Evolutionary conservation across 64 coral and sea anemone genomes (phyloP).

Genomic region (Pocillopora verrucosa): DNA sequence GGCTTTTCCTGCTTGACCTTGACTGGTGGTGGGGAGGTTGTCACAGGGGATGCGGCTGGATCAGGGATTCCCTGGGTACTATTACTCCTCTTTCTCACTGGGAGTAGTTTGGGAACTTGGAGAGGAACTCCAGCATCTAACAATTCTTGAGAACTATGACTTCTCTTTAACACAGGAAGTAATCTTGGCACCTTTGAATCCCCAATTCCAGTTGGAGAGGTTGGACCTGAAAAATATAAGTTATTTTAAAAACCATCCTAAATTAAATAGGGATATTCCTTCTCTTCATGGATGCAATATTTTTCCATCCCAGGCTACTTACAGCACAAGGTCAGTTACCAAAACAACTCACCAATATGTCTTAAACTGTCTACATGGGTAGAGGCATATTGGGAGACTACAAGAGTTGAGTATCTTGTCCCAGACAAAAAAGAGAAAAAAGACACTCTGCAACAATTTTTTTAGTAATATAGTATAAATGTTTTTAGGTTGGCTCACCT

Average conservation of each 20-base stretch:
- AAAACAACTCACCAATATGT: no score
- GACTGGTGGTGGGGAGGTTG: slow-evolving; percentile 32
- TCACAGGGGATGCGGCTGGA: slow-evolving; percentile 25
- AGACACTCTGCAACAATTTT: no score
- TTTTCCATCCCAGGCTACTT: no score
- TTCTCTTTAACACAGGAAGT: slow-evolving; percentile 63
- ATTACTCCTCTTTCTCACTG: slow-evolving; percentile 58
- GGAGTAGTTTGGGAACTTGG: slow-evolving; percentile 17
- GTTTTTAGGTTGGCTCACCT: no score
- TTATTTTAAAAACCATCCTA: not conserved
- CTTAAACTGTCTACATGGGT: no score
- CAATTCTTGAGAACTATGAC: slow-evolving; percentile 42
- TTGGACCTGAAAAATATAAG: not conserved
- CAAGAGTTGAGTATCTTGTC: no score
- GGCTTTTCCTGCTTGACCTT: slow-evolving; percentile 72
- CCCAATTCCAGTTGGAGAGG: not conserved
- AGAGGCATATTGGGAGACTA: no score
- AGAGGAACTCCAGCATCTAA: slow-evolving; percentile 21
- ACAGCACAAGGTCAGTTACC: no score
- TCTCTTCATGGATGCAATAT: no score
- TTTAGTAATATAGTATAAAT: no score
- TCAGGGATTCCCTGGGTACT: slow-evolving; percentile 58
- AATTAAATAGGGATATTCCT: not conserved
- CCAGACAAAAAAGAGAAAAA: no score
- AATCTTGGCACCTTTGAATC: slow-evolving; percentile 21